These are phyloP conservation scores for Watersipora subatra DNA, from an alignment of 1,140 invertebrate genomes.

Conservation along the genomic window DNA sequence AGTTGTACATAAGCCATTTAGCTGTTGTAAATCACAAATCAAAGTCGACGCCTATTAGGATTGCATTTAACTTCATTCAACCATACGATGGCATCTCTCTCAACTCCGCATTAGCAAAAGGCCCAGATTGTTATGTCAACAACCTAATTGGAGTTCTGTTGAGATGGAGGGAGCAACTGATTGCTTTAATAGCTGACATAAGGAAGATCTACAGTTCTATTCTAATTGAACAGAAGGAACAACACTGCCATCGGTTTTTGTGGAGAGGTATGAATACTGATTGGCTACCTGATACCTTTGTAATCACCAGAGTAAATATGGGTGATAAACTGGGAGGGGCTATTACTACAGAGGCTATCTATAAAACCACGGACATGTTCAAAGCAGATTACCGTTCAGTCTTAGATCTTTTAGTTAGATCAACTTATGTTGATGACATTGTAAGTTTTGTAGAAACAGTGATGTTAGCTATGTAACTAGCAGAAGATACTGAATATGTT, in stretches of 20 bases:
- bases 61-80: neutral
- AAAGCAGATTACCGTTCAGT: neutral
- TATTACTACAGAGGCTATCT: conserved; percentile 4
- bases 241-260: conserved; percentile 6
- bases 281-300: neutral
- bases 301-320: conserved; percentile 3
- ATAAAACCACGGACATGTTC: conserved; percentile 5
- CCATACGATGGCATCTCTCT: neutral
- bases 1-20: neutral
- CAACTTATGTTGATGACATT: conserved; percentile 6
- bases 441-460: neutral
- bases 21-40: neutral
- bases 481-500: neutral
- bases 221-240: neutral
- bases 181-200: neutral
- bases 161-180: neutral
- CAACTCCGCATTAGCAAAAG: neutral
- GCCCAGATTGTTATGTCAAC: neutral
- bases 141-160: neutral
- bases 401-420: neutral
- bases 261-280: neutral
- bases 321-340: conserved; percentile 1
- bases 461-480: neutral
- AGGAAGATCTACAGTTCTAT: neutral
- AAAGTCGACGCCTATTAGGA: neutral